A percentile compares a stretch with the other conserved stretches of the same genome.
Conservation (phyloP, 1,140 invertebrate species). For the Lineus longissimus region DNA sequence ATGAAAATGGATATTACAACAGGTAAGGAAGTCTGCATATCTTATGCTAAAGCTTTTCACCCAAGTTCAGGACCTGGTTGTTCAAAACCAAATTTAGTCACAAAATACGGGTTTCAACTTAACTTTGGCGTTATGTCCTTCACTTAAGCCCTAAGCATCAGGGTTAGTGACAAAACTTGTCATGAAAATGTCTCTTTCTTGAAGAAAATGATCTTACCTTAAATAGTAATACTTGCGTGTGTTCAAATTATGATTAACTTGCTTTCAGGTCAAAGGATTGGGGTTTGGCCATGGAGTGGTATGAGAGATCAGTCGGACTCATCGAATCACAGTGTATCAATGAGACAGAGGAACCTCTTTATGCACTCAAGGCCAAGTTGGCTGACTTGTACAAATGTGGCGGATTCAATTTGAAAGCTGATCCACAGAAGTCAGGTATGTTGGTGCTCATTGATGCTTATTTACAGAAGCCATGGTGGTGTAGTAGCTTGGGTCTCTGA, state of each 20-base stretch:
- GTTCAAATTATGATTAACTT: neutral
- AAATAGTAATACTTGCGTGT: too few species aligned
- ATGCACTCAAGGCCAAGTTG: conserved; percentile 55
- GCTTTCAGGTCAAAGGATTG: conserved; percentile 48
- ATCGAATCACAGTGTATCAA: conserved; percentile 45
- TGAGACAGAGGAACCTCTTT: conserved; percentile 48
- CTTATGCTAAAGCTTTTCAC: neutral
- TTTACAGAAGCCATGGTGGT: neutral
- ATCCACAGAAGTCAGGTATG: conserved; percentile 55
- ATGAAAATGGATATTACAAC: conserved; percentile 52
- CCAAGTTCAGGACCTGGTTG: too few species aligned
- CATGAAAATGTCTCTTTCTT: too few species aligned
- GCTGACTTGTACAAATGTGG: conserved; percentile 57
- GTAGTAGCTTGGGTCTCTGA: too few species aligned
- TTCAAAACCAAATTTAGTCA: too few species aligned
- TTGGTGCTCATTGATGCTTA: neutral
- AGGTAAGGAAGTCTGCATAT: too few species aligned
- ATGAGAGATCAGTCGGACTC: conserved; percentile 40
- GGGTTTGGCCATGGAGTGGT: conserved; percentile 56
- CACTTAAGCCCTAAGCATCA: too few species aligned
- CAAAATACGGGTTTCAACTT: too few species aligned
- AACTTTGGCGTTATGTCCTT: too few species aligned
- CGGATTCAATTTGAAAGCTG: conserved; percentile 53
- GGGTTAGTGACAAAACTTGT: too few species aligned
- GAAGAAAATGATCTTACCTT: too few species aligned